Conservation (phyloP, 2,797 vertebrate species). For the Pipistrellus pipistrellus region DNA sequence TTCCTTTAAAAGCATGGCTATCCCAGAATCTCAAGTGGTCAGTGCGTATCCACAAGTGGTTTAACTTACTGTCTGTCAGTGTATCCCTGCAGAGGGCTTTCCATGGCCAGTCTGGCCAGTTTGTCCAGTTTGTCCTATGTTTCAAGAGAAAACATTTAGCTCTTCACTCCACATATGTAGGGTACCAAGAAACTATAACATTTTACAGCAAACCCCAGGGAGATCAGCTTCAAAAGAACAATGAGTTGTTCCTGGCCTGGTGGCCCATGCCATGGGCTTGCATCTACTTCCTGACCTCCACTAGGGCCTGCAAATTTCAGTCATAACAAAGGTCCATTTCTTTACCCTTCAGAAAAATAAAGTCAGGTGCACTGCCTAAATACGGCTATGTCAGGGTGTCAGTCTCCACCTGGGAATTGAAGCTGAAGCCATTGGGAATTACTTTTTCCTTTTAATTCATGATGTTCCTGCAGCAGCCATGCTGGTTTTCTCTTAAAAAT, state of each 20-base stretch:
- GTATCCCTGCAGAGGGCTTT: neutral
- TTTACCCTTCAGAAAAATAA: conserved; percentile 16
- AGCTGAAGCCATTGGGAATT: neutral
- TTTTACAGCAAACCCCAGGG: neutral
- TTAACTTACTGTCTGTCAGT: fast-evolving
- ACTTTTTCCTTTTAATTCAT: neutral
- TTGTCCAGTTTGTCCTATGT: neutral
- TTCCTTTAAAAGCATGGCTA: neutral
- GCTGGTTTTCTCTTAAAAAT: neutral
- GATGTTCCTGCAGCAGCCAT: neutral
- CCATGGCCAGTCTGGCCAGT: neutral
- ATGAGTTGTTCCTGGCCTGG: neutral
- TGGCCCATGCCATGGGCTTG: neutral
- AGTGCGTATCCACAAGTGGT: fast-evolving
- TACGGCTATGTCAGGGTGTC: neutral
- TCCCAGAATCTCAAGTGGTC: neutral
- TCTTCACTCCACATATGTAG: neutral
- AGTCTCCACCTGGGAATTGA: neutral
- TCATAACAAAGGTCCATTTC: neutral
- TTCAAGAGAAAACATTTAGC: neutral
- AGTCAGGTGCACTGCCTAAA: neutral
- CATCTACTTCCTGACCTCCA: neutral
- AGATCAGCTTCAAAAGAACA: neutral
- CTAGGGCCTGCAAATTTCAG: neutral
- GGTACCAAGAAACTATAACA: neutral